Base-by-base conservation (phyloP, 2,888 invertebrate species). In the Zaprionus obscuricornis region DNA sequence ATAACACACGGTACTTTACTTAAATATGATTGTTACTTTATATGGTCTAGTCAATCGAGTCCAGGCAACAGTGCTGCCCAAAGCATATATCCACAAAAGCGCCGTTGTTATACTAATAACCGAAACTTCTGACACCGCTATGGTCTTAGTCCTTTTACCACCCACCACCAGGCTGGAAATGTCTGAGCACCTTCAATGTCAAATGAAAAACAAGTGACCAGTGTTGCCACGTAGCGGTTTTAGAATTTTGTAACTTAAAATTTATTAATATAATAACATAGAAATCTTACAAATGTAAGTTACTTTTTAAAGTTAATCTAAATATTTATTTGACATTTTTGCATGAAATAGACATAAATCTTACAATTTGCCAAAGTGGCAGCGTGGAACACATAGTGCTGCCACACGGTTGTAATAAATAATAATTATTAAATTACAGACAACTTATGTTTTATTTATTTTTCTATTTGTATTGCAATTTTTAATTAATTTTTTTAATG, bases 141-240 rank as follows among this genome's bases (percentile, higher is more conserved):
- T 62, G 57, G 59, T 57, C 36, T 40, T 39, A 58, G 85, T 85
- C 83, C 78, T 85, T 82, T 77, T 40, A 10, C 37, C 56, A 56
- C 65, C 66, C 65, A 70, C 58, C 26, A 16, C 69, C 74, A 70
- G 72, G 85, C 82, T 85, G 76, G 85, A 70, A 20, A 65, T 54
- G 50, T 51, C 22, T 55, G 29, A 54, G 34, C 55, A 50, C 43
- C 64, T 60, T 89, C 90, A 90, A 90, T 90, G 90, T 90, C 90
- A 90, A 90, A 90, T 90, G 90, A 90, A 90, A 87, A 90, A 89
- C 90, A 75, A 78, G 57, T 67, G 14, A 17, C n/a, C 50, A 33
- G 64, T 40, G 77, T 62, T 77, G 85, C 82, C 89, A 79, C 71
- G 64, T 50, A 13, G 40, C 46, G 16, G 45, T 45, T 10, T 13